Evolutionary conservation across 2,113 vertebrate species (phyloP).

Genomic region (Gadus chalcogrammus): DNA sequence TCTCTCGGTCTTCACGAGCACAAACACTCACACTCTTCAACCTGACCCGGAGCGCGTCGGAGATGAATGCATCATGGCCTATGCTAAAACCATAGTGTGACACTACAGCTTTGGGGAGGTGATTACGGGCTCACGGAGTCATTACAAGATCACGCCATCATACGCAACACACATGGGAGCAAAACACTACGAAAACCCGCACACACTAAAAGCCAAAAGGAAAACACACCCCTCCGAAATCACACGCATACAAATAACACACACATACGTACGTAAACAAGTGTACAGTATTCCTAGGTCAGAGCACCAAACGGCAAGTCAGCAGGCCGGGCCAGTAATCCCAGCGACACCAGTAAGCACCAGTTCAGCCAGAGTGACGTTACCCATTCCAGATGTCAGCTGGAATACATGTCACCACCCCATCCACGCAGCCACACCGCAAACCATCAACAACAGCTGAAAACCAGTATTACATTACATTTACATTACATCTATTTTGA

Average conservation of each 20-base stretch:
- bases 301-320: constrained; percentile 27
- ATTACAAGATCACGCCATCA: constrained; percentile 38
- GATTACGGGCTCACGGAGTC: constrained; percentile 35
- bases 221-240: no score
- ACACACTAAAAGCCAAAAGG: no score
- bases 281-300: no score
- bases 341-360: constrained; percentile 16
- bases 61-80: neutral
- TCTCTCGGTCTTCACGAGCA: constrained; percentile 24
- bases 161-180: constrained; percentile 25
- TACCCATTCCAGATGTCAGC: constrained; percentile 8
- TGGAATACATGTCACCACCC: no score
- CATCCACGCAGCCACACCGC: no score
- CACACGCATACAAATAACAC: constrained; percentile 14
- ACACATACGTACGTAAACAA: neutral
- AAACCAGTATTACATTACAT: no score
- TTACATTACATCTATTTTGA: no score
- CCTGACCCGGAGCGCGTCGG: constrained; percentile 13
- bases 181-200: no score
- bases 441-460: no score
- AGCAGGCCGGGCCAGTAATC: constrained; percentile 32
- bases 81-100: constrained; percentile 50
- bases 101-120: constrained; percentile 41
- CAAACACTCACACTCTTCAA: constrained; percentile 18
- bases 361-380: constrained; percentile 20